phyloP scores from a whole-genome alignment of 2,113 vertebrate species.

The Leucosticte australis region DNA sequence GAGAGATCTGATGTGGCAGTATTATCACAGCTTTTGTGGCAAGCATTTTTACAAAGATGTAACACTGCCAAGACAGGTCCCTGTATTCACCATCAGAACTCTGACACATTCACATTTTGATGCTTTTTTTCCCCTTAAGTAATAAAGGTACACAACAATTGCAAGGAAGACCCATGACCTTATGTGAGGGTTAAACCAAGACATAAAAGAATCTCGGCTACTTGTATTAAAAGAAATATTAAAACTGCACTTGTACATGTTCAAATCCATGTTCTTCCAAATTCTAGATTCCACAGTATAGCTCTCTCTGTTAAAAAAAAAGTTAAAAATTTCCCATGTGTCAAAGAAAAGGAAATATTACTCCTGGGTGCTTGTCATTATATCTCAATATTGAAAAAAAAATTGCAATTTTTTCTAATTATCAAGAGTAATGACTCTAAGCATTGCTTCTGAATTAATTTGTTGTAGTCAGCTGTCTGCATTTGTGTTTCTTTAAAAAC shows the following conservation, averaged over 20 bases:
- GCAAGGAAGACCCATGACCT: neutral
- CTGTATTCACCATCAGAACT: neutral
- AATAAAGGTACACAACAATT: neutral
- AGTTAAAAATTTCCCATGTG: neutral
- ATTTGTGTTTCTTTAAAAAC: neutral
- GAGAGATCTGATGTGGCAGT: neutral
- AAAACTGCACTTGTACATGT: neutral
- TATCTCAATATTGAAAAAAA: neutral
- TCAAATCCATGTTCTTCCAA: neutral
- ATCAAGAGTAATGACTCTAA: neutral
- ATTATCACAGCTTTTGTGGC: neutral
- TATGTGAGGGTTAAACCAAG: neutral
- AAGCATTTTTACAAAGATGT: neutral
- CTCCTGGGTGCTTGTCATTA: neutral
- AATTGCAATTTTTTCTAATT: neutral
- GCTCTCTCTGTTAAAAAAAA: neutral
- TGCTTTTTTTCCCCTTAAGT: accelerated
- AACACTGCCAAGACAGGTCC: neutral
- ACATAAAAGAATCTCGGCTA: neutral
- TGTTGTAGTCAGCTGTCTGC: neutral
- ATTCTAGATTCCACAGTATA: neutral
- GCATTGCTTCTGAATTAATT: neutral
- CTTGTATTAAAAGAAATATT: neutral
- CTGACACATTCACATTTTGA: neutral
- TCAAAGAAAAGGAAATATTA: neutral